Evolutionary conservation across 92 coral and sea anemone genomes (phyloP), one percentile per base, ranked within the genome.

Genomic region (Heliopora coerulea): DNA sequence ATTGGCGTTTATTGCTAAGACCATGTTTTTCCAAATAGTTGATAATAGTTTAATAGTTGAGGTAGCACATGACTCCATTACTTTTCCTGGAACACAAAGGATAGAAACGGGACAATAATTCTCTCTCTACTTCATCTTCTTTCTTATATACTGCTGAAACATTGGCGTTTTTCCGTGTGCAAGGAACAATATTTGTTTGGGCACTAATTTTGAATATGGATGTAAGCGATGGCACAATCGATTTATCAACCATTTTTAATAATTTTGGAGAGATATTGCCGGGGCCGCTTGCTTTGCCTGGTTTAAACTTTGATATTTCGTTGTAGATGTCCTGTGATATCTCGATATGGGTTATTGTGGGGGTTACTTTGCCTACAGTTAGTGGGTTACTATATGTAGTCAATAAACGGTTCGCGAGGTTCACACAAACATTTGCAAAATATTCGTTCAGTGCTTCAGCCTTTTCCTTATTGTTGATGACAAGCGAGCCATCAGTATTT

Each of bases 21-120:
- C 75, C 68, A 46, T 83, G 79, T 14, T 78, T 17, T 32, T 32
- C 66, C 25, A 73, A 20, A 17, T 67, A 35, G 67, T 33, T 23
- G 6, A 25, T 28, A 23, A 60, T 25, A 20, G 34, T 39, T 13
- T 61, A 41, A 17, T 31, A 9, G 5, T 27, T 41, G 15, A 61
- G 67, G 1, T 61, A 8, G 23, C 67, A 18, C 31, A 39, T 7
- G 67, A 61, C 31, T 61, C 50, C 21, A 82, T 15, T 52, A 78
- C 64, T 52, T 72, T 83, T 49, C 76, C 78, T 8, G 87, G 84
- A 18, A 79, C 76, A 54, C 84, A 33, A 0, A 72, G 81, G 7
- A 72, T 2, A 11, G 72, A 78, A 30, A 84, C 21, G 4, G 78
- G 74, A 3, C 73, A 8, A 54, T 66, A 77, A 20, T 68, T 77